Evolutionary conservation across 2,797 vertebrate species (phyloP), one percentile per base, ranked within the genome.

Genomic region (Kryptolebias ocellatus): DNA sequence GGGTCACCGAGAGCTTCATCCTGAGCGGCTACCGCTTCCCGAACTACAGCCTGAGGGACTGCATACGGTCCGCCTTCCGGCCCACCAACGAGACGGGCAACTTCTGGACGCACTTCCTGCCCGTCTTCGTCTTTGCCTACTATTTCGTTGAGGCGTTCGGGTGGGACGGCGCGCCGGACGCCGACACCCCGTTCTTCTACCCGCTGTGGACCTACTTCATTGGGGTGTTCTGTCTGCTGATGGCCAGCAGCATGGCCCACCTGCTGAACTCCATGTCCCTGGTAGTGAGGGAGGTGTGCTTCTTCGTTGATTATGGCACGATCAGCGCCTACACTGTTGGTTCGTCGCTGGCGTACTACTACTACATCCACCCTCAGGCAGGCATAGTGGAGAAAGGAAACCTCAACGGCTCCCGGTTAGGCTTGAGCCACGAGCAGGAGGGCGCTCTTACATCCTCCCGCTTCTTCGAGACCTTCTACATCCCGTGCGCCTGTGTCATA

Each of bases 91-190:
- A 95, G 69, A 95, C 95, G 0, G 94, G 94, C 27, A 95, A 95
- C 87, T 95, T 95, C 88, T 95, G 95, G 95, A 95, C 93, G 0
- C 95, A 95, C 79, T 95, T 95, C 83, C 91, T 94, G 1, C 93
- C 94, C 0, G 82, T 95, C 14, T 95, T 95, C 27, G 34, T 95
- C 27, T 95, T 95, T 34, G 72, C 78, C 0, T 95, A 92, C 76
- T 84, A 93, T 28, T 94, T 94, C 6, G 73, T 87, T 49, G 91
- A 94, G 80, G 92, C 91, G 45, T 93, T 94, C 4, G 64, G 86
- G 0, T 92, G 91, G 90, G 90, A 93, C 16, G 84, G 86, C 0
- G 74, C 87, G 0, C 90, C 92, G 0, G 64, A 74, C 0, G 62
- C 65, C 0, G 69, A 74, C 0, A 79, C 89, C 42, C 80, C 93